Conservation (phyloP, 1,140 invertebrate species). For the Leptoteleia sp. region DNA sequence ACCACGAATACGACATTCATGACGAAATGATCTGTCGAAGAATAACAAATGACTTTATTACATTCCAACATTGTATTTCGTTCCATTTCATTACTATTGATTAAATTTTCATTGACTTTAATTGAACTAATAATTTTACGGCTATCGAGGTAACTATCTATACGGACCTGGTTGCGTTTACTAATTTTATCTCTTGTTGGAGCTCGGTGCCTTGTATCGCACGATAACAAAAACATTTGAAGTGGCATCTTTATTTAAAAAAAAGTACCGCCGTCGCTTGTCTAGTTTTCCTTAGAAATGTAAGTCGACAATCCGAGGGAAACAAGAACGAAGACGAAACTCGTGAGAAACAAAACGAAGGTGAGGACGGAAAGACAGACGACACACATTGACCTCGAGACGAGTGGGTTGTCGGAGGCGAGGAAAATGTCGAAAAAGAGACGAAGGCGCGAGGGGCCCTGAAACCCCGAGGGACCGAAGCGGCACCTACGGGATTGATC, state of each 20-base stretch:
- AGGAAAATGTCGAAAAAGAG: constrained; percentile 56
- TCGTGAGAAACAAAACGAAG: constrained; percentile 47
- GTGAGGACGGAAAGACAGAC: constrained; percentile 46
- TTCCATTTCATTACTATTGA: too few relatives aligned
- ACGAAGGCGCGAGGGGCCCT: constrained; percentile 62
- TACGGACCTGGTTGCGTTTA: too few relatives aligned
- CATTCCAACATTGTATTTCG: too few relatives aligned
- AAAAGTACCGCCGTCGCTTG: constrained; percentile 17
- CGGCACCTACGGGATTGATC: constrained; percentile 65
- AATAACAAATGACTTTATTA: too few relatives aligned
- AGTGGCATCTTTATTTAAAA: constrained; percentile 33
- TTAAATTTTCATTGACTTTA: too few relatives aligned
- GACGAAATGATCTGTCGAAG: too few relatives aligned
- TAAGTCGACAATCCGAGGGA: constrained; percentile 38
- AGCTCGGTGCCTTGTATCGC: background rate
- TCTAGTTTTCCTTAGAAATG: constrained; percentile 31
- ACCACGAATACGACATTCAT: too few relatives aligned
- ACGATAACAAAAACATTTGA: constrained; percentile 12
- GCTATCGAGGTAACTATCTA: too few relatives aligned
- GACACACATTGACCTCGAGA: constrained; percentile 50
- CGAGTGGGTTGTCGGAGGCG: constrained; percentile 26
- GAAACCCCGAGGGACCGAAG: constrained; percentile 65
- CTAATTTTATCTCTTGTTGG: too few relatives aligned
- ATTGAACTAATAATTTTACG: too few relatives aligned
- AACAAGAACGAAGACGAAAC: constrained; percentile 43